Evolutionary conservation across 2,113 vertebrate genomes (phyloP), one percentile per base, ranked within the genome.

Genomic region (Panurus biarmicus): DNA sequence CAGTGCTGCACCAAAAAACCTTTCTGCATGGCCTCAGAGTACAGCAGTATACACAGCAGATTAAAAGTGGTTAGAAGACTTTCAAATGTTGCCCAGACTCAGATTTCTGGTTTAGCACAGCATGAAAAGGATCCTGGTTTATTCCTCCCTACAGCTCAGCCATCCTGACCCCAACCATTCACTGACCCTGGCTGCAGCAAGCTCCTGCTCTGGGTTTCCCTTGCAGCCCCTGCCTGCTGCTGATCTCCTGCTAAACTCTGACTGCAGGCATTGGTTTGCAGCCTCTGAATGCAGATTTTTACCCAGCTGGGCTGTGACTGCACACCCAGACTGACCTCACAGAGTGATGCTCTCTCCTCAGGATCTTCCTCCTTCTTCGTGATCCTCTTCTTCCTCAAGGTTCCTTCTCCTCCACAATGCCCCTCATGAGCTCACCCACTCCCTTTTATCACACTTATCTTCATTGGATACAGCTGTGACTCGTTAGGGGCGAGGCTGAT

Each of bases 1-100:
- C 29, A 58, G 0, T 1, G 31, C 36, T 44, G n/a, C 31, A 57
- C 10, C 0, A 1, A 75, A 60, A 83, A 72, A 4, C 9, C 12
- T 40, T 82, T 62, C 51, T n/a, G 9, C 18, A 16, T 50, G 7
- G 57, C 90, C 36, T 62, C 35, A 76, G 29, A 75, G 31, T 19
- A 83, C 42, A 90, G 36, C 33, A 78, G 28, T 8, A 33, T 1
- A 47, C 2, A 13, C 21, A 24, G 57, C 50, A 36, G 16, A 8
- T 44, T 7, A 87, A 48, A 81, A 1, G 3, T 1, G 4, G 33
- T 40, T 57, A 56, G 18, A 64, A 48, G 22, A 44, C 3, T 36
- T 51, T 36, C 24, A 38, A 38, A 28, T 38, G 25, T 19, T 28
- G 17, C 11, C 4, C 7, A 60, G 35, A 38, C 24, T 36, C 24